Percentiles rank a stretch among this genome's conserved stretches.
Evolutionary conservation across 2,888 invertebrate species (phyloP).

Genomic region (Digitonthophagus gazella): DNA sequence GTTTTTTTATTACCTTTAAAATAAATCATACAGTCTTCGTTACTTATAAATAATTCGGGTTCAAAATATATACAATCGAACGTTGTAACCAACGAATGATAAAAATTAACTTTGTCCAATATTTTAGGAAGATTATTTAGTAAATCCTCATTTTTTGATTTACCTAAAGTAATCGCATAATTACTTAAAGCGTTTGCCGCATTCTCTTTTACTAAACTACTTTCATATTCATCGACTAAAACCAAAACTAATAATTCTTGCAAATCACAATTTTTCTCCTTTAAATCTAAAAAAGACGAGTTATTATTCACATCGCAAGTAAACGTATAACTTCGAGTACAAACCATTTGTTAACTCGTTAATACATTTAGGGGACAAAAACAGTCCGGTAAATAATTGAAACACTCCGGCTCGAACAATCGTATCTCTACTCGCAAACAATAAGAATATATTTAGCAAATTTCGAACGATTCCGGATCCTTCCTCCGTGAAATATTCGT

Average conservation of each 20-base stretch:
- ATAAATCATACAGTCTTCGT: too few relatives aligned
- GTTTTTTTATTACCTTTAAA: too few relatives aligned
- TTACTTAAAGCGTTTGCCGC: conserved; percentile 56
- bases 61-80: too few relatives aligned
- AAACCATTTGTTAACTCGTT: conserved; percentile 44
- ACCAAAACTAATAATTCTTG: conserved; percentile 45
- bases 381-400: conserved; percentile 54
- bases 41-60: too few relatives aligned
- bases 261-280: conserved; percentile 39
- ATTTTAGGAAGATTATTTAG: too few relatives aligned
- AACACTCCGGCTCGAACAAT: conserved; percentile 55
- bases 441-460: conserved; percentile 48
- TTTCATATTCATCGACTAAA: conserved; percentile 53
- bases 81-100: too few relatives aligned
- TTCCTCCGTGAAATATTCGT: conserved; percentile 43
- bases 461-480: conserved; percentile 37
- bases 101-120: too few relatives aligned
- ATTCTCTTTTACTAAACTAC: conserved; percentile 57
- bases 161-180: conserved; percentile 22
- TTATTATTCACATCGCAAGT: conserved; percentile 1
- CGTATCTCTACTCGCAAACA: conserved; percentile 56
- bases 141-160: conserved; percentile 37
- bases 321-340: conserved; percentile 7
- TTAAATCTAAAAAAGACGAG: conserved; percentile 20
- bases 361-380: conserved; percentile 42